phyloP scores from a whole-genome alignment of 2,113 vertebrate genomes.

The Tinamus guttatus region DNA sequence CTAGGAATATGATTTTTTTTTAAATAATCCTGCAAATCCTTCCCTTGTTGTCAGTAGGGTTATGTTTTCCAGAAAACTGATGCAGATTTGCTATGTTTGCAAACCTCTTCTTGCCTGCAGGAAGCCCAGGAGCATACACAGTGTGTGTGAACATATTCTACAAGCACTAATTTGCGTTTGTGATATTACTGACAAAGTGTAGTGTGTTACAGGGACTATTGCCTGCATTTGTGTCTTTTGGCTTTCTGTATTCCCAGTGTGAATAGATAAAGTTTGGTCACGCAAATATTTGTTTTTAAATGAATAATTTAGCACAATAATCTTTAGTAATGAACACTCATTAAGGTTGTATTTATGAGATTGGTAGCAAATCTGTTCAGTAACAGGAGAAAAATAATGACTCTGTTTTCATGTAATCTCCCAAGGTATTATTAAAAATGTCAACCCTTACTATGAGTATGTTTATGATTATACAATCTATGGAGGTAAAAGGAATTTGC shows the following conservation, averaged over 20 bases:
- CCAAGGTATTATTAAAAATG: not conserved
- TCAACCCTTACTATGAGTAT: not conserved
- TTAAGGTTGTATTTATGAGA: not conserved
- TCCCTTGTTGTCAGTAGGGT: not conserved
- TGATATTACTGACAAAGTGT: not conserved
- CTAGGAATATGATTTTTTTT: not conserved
- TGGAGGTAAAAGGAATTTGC: conserved; percentile 7
- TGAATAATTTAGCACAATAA: not conserved
- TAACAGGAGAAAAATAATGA: not conserved
- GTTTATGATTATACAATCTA: not conserved
- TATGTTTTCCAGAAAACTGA: not conserved
- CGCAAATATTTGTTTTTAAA: not conserved
- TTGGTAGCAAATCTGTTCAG: not conserved
- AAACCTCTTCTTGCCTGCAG: not conserved
- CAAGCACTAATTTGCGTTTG: not conserved
- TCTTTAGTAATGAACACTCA: not conserved
- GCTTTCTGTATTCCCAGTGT: not conserved
- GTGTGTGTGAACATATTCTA: not conserved
- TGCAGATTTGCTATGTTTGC: rapidly evolving
- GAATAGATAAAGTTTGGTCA: not conserved
- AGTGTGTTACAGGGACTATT: not conserved
- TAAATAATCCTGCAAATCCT: not conserved
- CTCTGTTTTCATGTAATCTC: not conserved
- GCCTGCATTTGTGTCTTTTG: not conserved
- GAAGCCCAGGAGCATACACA: not conserved